phyloP scores from a whole-genome alignment of 2,113 vertebrate species.

The Addax nasomaculatus region DNA sequence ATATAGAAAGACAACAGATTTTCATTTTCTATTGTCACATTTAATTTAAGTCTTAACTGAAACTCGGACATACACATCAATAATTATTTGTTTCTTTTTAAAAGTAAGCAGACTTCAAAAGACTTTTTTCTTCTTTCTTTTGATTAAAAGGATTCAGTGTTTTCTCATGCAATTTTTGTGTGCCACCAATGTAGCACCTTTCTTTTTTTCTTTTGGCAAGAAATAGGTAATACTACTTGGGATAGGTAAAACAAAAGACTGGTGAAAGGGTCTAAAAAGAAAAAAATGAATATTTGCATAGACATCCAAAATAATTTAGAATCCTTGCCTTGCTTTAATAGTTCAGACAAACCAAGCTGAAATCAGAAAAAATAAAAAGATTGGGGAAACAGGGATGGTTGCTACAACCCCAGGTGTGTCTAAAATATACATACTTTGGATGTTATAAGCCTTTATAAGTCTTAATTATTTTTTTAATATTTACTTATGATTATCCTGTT shows the following conservation, averaged over 20 bases:
- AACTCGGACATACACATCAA: conserved; percentile 39
- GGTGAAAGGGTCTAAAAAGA: not conserved
- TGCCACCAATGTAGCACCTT: fast-evolving
- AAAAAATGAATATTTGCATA: not conserved
- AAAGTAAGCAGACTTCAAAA: conserved; percentile 30
- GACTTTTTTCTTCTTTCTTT: not conserved
- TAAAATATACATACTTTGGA: not conserved
- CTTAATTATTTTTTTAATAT: not conserved
- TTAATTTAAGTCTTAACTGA: conserved; percentile 45
- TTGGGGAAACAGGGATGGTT: not conserved
- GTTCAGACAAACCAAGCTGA: not conserved
- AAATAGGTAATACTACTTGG: not conserved
- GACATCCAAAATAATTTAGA: not conserved
- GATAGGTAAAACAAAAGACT: not conserved
- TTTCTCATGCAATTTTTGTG: not conserved
- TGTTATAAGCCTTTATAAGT: not conserved
- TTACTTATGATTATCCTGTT: not conserved
- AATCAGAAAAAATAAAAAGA: not conserved
- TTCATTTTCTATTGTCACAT: conserved; percentile 64
- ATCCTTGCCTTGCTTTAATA: not conserved
- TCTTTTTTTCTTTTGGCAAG: not conserved
- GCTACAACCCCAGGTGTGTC: not conserved
- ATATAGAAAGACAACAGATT: conserved; percentile 66
- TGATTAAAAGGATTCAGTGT: not conserved
- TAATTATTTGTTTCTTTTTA: conserved; percentile 46